phyloP scores from a whole-genome alignment of 2,113 vertebrate species.

The Oreochromis niloticus region DNA sequence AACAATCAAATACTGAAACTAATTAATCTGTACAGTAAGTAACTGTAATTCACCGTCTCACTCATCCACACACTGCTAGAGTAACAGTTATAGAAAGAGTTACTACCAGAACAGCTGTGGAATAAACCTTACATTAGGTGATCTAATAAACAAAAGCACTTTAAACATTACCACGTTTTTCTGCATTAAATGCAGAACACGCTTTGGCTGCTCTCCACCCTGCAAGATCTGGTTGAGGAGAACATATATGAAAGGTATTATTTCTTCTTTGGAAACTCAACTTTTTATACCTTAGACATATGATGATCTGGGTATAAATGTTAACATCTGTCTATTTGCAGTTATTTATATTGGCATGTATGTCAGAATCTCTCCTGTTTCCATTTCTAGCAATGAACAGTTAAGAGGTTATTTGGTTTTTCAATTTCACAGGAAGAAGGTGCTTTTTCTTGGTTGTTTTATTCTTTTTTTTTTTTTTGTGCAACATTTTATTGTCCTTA shows the following conservation, averaged over 20 bases:
- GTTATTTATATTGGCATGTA: neutral
- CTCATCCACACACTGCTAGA: neutral
- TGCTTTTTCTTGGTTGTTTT: neutral
- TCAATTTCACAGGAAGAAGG: fast-evolving
- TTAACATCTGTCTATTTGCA: no score
- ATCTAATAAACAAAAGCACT: neutral
- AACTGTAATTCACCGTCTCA: neutral
- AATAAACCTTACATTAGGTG: neutral
- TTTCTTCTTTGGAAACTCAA: neutral
- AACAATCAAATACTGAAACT: neutral
- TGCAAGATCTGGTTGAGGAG: no score
- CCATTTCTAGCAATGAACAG: neutral
- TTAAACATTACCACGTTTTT: neutral
- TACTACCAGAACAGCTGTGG: neutral
- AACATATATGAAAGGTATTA: neutral
- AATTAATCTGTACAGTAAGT: neutral
- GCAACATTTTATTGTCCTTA: neutral
- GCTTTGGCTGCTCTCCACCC: no score
- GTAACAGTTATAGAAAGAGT: neutral
- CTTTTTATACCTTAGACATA: no score
- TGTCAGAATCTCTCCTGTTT: neutral
- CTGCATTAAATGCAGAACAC: neutral
- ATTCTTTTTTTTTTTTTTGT: neutral
- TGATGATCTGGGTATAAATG: neutral
- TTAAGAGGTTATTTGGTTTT: neutral